Percentiles rank a stretch among this genome's conserved stretches.
These are phyloP conservation scores for Zaprionus bogoriensis DNA, from an alignment of 2,888 invertebrate genomes.

Conservation along the genomic window DNA sequence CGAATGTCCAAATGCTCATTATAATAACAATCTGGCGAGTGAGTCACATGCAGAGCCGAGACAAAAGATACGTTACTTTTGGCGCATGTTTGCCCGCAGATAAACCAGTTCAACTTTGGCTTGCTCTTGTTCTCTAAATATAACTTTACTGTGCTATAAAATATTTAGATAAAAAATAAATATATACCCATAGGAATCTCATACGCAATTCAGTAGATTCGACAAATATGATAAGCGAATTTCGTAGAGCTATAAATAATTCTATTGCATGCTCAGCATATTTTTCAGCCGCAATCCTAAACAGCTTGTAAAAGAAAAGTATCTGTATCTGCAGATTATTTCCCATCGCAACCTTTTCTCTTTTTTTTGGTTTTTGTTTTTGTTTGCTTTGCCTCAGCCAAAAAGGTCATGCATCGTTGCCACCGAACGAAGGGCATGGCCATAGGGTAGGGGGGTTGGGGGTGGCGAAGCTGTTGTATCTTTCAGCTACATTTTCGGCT, in stretches of 20 bases:
- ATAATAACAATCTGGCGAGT: constrained; percentile 14
- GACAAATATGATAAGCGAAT: constrained; percentile 21
- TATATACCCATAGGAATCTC: background rate
- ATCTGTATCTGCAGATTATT: background rate
- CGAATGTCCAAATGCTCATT: constrained; percentile 20
- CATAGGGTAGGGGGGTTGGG: background rate
- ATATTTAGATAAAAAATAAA: constrained; percentile 7
- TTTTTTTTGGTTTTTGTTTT: background rate
- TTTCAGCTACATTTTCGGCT: constrained; percentile 32
- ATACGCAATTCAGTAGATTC: constrained; percentile 10
- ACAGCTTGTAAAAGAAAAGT: constrained; percentile 14
- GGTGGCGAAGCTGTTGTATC: constrained; percentile 28
- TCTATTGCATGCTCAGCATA: background rate
- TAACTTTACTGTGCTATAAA: background rate
- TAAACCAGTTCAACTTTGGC: constrained; percentile 16
- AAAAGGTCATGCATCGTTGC: constrained; percentile 43
- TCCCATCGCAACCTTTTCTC: constrained; percentile 20
- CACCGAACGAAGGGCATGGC: background rate
- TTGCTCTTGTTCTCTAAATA: background rate
- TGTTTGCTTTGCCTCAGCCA: constrained; percentile 17
- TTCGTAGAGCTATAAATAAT: background rate
- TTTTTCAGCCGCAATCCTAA: background rate
- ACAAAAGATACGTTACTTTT: constrained; percentile 12
- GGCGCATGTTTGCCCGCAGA: constrained; percentile 31
- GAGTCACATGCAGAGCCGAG: constrained; percentile 25